Base-by-base conservation (phyloP, 2,888 invertebrate genomes). In the Leuctra nigra region DNA sequence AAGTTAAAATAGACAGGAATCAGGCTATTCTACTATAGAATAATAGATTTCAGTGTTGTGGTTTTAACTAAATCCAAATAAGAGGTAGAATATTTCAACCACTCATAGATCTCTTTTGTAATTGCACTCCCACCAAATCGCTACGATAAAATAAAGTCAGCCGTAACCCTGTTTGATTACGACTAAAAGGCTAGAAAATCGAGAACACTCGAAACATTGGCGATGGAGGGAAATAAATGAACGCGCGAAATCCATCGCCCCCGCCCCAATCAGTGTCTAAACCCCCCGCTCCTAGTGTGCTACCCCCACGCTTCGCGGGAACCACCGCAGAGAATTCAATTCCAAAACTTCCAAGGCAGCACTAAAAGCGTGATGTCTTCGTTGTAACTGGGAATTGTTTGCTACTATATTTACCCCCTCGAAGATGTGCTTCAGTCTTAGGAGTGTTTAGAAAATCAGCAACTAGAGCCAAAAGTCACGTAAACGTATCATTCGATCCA, bases 391-490 rank as follows among this genome's bases (percentile, higher is more conserved):
- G n/a, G n/a, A n/a, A n/a, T n/a, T n/a, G n/a, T n/a, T n/a, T n/a
- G n/a, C 29, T 29, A 29, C 29, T 29, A 29, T 29, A 29, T 29
- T 7, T 29, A 29, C 11, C 6, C 29, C 29, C 29, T 29, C 6
- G 29, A 29, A 29, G 29, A 29, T 7, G 6, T 7, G 29, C 29
- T 29, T 6, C 6, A 29, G 29, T 11, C 11, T 11, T 29, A 7
- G 50, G 35, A 35, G 33, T 33, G 50, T 50, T 50, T 33, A 33
- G 35, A 33, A 50, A 50, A 50, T 33, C 33, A 35, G 50, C 50
- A 7, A 50, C 50, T 50, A 50, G 50, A 50, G 22, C 33, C n/a
- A 50, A 33, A 35, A 50, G 50, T 50, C 50, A 50, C 50, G 50
- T 50, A 50, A 20, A 4, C 24, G 13, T 2, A 20, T 13, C 50